Evolutionary conservation across 2,888 invertebrate genomes (phyloP).

Genomic region (Protonemura montana): DNA sequence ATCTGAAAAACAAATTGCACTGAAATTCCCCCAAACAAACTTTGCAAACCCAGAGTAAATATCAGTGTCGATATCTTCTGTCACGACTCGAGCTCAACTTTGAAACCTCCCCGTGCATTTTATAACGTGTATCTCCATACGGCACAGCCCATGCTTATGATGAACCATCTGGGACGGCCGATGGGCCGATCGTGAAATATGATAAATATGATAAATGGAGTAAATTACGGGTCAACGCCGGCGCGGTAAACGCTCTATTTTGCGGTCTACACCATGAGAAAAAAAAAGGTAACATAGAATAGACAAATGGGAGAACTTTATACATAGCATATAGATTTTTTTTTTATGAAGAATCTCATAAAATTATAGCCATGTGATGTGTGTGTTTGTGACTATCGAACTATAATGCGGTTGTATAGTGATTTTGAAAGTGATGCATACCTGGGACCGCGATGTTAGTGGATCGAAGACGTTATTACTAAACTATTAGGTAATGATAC

Average conservation of each 20-base stretch:
- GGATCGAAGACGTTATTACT: not conserved
- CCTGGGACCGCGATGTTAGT: not conserved
- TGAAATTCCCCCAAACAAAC: no score
- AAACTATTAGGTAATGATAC: not conserved
- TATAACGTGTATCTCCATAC: no score
- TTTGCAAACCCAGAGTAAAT: no score
- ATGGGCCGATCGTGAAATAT: not conserved
- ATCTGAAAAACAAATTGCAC: no score
- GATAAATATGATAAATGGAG: conserved; percentile 7
- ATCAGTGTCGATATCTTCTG: no score
- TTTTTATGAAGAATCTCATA: not conserved
- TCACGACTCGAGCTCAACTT: no score
- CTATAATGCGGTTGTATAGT: not conserved
- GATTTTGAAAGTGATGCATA: not conserved
- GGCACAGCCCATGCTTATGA: no score
- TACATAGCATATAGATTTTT: not conserved
- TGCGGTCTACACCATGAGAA: not conserved
- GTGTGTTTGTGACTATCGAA: not conserved
- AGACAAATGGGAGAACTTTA: no score
- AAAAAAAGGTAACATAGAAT: not conserved
- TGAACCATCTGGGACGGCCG: no score
- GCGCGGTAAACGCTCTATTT: not conserved
- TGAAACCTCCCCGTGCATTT: no score
- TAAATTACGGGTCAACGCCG: not conserved
- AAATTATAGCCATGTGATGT: not conserved